Conservation (phyloP, 2,888 invertebrate genomes). For the Xestia sexstrigata region DNA sequence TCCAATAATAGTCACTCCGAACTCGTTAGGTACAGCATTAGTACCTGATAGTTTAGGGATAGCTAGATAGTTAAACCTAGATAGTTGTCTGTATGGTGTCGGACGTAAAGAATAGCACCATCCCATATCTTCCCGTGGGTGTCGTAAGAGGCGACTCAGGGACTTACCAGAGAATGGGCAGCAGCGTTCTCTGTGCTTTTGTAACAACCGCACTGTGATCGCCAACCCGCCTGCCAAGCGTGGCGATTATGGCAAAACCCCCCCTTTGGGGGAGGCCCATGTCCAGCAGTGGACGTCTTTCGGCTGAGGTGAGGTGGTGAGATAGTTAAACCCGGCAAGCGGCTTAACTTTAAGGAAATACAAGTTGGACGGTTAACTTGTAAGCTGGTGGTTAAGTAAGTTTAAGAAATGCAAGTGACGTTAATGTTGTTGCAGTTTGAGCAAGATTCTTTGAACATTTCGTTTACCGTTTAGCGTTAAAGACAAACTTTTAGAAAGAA, state of each 20-base stretch:
- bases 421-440: slow-evolving; percentile 33
- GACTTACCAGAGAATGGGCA: too few relatives aligned
- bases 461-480: slow-evolving; percentile 6
- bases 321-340: slow-evolving; percentile 23
- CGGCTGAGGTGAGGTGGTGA: too few relatives aligned
- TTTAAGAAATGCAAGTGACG: slow-evolving; percentile 35
- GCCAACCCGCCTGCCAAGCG: too few relatives aligned
- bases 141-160: too few relatives aligned
- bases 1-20: background rate
- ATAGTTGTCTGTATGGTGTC: too few relatives aligned
- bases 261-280: too few relatives aligned
- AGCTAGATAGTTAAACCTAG: slow-evolving; percentile 14
- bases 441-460: background rate
- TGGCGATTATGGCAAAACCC: too few relatives aligned
- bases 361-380: slow-evolving; percentile 12
- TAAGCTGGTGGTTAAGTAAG: slow-evolving; percentile 35
- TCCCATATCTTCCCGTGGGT: too few relatives aligned
- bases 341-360: slow-evolving; percentile 44
- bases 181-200: too few relatives aligned
- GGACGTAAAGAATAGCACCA: too few relatives aligned
- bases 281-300: too few relatives aligned
- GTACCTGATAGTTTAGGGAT: slow-evolving; percentile 11
- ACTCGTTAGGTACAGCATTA: background rate
- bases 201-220: too few relatives aligned
- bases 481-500: background rate